Evolutionary conservation across 2,113 vertebrate species (phyloP).

Genomic region (Paratilapia polleni): DNA sequence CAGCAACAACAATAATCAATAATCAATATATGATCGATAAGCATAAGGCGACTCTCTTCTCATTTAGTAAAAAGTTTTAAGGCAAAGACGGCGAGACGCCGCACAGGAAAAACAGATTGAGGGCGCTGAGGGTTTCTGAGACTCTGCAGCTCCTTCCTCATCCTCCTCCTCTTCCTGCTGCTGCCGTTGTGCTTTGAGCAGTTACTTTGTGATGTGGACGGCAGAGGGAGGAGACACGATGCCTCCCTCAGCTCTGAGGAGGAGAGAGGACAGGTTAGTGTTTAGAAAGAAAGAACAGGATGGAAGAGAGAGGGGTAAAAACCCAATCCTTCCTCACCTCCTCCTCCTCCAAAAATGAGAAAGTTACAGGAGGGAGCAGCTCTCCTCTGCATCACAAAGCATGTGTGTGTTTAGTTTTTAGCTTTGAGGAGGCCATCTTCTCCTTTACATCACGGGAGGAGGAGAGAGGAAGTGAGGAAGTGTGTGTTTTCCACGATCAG

Average conservation of each 20-base stretch:
- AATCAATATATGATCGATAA: neutral
- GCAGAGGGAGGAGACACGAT: neutral
- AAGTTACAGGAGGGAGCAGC: neutral
- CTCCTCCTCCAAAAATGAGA: neutral
- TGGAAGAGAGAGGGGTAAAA: neutral
- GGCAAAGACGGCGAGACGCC: constrained; percentile 53
- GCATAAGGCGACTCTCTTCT: constrained; percentile 39
- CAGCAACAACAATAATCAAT: neutral
- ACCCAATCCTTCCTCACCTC: neutral
- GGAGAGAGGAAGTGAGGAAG: neutral
- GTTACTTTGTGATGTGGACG: constrained; percentile 18
- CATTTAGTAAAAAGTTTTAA: constrained; percentile 56
- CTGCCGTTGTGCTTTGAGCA: constrained; percentile 16
- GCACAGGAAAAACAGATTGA: neutral
- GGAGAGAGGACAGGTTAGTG: constrained; percentile 36
- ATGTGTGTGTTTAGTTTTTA: neutral
- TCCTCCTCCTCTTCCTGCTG: constrained; percentile 17
- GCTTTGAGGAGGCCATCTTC: neutral
- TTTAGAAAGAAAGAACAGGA: neutral
- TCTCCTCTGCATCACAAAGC: neutral
- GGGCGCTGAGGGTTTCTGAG: neutral
- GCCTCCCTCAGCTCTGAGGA: constrained; percentile 32
- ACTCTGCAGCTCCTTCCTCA: constrained; percentile 5
- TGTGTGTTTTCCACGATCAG: neutral
- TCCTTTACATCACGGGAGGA: neutral